Percentiles rank a stretch among this genome's conserved stretches.
Conservation (phyloP, 2,113 vertebrate species). For the Grantiella picta region DNA sequence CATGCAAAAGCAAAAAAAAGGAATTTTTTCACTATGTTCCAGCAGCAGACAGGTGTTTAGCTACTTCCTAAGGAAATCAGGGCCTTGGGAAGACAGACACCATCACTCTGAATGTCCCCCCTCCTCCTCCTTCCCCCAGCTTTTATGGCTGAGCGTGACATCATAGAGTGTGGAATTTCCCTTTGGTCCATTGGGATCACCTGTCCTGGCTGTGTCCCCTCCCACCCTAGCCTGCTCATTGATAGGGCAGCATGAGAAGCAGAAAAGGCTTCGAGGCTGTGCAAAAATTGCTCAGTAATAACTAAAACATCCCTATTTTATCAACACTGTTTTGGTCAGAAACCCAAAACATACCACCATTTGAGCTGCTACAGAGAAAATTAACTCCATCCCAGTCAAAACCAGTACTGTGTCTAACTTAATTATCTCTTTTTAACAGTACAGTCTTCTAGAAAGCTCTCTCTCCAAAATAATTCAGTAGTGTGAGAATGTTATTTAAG, state of each 20-base stretch:
- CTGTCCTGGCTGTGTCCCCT: background rate
- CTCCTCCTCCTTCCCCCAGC: background rate
- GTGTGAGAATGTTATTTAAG: background rate
- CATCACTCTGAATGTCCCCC: accelerated
- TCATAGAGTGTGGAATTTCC: background rate
- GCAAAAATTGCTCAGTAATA: background rate
- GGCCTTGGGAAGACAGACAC: background rate
- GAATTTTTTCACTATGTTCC: background rate
- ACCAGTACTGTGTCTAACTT: background rate
- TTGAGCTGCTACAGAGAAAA: background rate
- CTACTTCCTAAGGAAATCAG: background rate
- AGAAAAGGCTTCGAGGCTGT: background rate
- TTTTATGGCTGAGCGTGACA: background rate
- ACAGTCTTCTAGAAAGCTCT: background rate
- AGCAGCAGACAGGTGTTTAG: background rate
- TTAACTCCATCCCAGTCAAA: background rate
- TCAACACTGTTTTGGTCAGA: background rate
- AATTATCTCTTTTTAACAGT: background rate
- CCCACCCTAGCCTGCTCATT: background rate
- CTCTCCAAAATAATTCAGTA: background rate
- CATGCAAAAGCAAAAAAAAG: background rate
- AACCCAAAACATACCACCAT: background rate
- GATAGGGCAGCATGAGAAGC: background rate
- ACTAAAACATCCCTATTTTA: background rate
- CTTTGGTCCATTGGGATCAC: background rate